Evolutionary conservation across 2,888 invertebrate species (phyloP).

Genomic region (Metellina segmentata): DNA sequence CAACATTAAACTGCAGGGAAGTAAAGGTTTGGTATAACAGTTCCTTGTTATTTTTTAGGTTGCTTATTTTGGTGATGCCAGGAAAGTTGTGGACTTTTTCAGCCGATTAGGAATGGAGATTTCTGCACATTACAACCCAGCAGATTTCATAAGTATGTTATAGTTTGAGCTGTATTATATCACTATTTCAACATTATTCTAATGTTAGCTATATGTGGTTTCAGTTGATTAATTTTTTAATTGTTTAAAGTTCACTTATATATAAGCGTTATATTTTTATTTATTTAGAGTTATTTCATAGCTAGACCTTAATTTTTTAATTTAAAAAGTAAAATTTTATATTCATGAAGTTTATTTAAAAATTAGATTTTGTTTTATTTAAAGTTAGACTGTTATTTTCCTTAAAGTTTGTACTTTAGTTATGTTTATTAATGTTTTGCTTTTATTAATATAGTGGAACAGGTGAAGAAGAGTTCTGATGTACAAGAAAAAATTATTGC

Average conservation of each 20-base stretch:
- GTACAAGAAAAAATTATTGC: slow-evolving; percentile 86
- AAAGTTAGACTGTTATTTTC: too few species aligned
- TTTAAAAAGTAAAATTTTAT: neutral
- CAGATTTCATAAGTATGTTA: slow-evolving; percentile 88
- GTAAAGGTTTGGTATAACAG: neutral
- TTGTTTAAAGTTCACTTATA: neutral
- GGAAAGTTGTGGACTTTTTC: slow-evolving; percentile 88
- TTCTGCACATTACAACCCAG: slow-evolving; percentile 90
- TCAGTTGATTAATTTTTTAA: neutral
- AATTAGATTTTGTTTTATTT: neutral
- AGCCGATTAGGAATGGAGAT: slow-evolving; percentile 87
- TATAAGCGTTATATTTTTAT: neutral
- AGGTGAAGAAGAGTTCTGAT: slow-evolving; percentile 87
- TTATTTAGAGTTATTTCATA: neutral
- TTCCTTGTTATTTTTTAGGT: slow-evolving; percentile 78
- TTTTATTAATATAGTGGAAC: slow-evolving; percentile 85
- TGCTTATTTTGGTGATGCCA: slow-evolving; percentile 88
- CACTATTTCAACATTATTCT: neutral
- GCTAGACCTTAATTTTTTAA: too few species aligned
- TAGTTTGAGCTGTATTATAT: neutral
- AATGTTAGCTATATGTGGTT: neutral
- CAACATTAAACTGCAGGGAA: neutral
- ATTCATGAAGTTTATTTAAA: neutral
- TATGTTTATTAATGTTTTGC: neutral
- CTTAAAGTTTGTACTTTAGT: neutral